These are phyloP conservation scores for Phortica magna DNA, from an alignment of 2,888 invertebrate species.

Conservation along the genomic window DNA sequence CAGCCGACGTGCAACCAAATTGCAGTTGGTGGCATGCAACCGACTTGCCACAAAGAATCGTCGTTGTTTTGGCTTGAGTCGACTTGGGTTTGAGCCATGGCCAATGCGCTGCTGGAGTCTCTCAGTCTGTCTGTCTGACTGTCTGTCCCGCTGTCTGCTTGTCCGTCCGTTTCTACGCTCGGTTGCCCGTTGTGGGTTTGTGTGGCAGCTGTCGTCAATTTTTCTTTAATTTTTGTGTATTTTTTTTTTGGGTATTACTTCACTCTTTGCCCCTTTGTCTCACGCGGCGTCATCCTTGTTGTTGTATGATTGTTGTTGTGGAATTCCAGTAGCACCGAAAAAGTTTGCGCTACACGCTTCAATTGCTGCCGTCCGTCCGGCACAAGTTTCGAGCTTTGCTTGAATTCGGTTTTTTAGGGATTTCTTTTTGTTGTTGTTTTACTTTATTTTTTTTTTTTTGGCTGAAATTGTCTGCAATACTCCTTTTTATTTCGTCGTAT, in stretches of 20 bases:
- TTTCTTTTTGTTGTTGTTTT: background rate
- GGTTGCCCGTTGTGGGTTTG: slow-evolving; percentile 6
- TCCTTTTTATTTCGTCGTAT: background rate
- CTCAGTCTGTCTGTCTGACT: background rate
- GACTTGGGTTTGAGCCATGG: background rate
- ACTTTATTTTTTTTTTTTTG: background rate
- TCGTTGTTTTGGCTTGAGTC: background rate
- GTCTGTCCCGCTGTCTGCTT: background rate
- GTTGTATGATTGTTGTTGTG: slow-evolving; percentile 36
- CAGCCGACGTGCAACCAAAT: background rate
- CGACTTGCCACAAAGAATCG: background rate
- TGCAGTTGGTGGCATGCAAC: slow-evolving; percentile 4
- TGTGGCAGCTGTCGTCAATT: slow-evolving; percentile 34
- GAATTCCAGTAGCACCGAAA: slow-evolving; percentile 59
- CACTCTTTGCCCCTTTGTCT: slow-evolving; percentile 27
- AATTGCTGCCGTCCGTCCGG: background rate
- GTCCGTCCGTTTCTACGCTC: background rate
- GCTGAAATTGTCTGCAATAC: slow-evolving; percentile 21
- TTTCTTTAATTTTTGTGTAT: slow-evolving; percentile 21
- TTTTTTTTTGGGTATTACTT: background rate
- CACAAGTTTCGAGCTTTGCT: background rate
- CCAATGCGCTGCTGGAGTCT: background rate
- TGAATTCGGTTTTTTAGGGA: background rate
- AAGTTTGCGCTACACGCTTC: slow-evolving; percentile 1
- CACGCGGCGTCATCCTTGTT: slow-evolving; percentile 34